A percentile compares a stretch with the other conserved stretches of the same genome.
Conservation (phyloP, 2,113 vertebrate genomes). For the Suricata suricatta region DNA sequence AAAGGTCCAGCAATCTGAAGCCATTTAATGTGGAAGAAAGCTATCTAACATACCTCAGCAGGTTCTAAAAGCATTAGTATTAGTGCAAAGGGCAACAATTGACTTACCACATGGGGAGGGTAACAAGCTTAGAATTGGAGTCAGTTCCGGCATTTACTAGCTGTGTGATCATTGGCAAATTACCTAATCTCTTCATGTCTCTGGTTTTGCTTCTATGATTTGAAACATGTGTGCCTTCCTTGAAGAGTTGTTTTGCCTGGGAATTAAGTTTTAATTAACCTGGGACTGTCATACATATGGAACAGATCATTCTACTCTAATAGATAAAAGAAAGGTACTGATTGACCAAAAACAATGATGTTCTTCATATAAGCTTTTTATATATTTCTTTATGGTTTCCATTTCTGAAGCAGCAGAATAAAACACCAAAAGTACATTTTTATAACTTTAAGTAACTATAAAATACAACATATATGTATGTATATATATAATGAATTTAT, state of each 20-base stretch:
- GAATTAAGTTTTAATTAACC: constrained; percentile 46
- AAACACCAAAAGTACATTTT: neutral
- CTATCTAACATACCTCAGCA: neutral
- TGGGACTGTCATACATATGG: neutral
- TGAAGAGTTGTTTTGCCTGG: neutral
- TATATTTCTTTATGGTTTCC: neutral
- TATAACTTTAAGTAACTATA: neutral
- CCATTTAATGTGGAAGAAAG: neutral
- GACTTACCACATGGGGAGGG: neutral
- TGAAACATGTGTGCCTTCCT: neutral
- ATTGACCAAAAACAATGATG: neutral
- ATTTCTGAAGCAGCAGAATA: neutral
- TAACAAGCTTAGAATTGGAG: neutral
- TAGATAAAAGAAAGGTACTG: neutral
- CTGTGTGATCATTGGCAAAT: neutral
- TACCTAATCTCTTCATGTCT: neutral
- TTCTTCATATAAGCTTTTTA: neutral
- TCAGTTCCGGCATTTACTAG: neutral
- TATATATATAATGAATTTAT: neutral
- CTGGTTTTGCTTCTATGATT: neutral
- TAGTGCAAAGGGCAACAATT: neutral
- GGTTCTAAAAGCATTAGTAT: neutral
- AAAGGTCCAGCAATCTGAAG: neutral
- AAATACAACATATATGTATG: neutral
- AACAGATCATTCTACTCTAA: neutral